A percentile compares a stretch with the other conserved stretches of the same genome.
phyloP scores from a whole-genome alignment of 2,888 invertebrate genomes.

The Pseudeuparius sepicola region DNA sequence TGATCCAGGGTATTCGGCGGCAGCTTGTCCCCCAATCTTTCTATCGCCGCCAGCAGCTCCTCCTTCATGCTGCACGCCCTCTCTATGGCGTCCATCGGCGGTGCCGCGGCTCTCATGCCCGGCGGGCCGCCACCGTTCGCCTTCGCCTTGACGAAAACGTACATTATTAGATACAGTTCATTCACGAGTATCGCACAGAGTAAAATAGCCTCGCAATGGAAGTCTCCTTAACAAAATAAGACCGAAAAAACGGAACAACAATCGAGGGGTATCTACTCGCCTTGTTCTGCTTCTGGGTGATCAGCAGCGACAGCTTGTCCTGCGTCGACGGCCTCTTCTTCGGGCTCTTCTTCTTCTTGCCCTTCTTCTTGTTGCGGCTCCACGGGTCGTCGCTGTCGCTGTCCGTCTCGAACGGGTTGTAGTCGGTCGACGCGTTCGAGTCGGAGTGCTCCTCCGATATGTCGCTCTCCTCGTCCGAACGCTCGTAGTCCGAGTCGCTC shows the following conservation, averaged over 20 bases:
- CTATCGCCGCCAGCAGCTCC: slow-evolving; percentile 75
- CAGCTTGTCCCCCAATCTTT: slow-evolving; percentile 66
- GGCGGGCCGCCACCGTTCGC: slow-evolving; percentile 33
- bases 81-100: slow-evolving; percentile 78
- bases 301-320: slow-evolving; percentile 67
- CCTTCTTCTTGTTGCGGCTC: slow-evolving; percentile 35
- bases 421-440: slow-evolving; percentile 66
- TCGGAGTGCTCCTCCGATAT: slow-evolving; percentile 45
- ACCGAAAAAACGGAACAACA: background rate
- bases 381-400: slow-evolving; percentile 64
- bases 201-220: slow-evolving; percentile 4
- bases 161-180: too few relatives aligned
- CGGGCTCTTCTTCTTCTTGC: slow-evolving; percentile 34
- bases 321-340: slow-evolving; percentile 47
- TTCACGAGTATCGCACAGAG: too few relatives aligned
- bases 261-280: slow-evolving; percentile 20
- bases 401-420: slow-evolving; percentile 85
- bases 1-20: slow-evolving; percentile 98
- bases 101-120: slow-evolving; percentile 42
- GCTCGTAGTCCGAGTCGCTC: slow-evolving; percentile 45
- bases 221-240: background rate
- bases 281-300: slow-evolving; percentile 42
- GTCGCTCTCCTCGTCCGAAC: slow-evolving; percentile 41
- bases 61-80: slow-evolving; percentile 89
- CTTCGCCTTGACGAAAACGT: slow-evolving; percentile 31